Evolutionary conservation across 1,140 invertebrate genomes (phyloP), one percentile per base, ranked within the genome.

Genomic region (Zophobas atratus): DNA sequence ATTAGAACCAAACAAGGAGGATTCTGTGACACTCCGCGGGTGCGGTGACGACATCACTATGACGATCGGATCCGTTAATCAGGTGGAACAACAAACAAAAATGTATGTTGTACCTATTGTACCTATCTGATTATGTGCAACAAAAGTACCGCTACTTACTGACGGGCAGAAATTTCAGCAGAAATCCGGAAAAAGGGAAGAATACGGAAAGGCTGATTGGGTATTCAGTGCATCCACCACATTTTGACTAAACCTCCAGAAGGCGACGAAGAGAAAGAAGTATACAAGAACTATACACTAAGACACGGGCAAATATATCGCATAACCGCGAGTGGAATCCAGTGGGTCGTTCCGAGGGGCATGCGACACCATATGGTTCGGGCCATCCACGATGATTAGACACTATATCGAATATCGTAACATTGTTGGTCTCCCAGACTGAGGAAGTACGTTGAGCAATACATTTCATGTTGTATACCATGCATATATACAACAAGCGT

Each of bases 351-450:
- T 8, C 86, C 85, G 0, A 73, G 73, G 77, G 82, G 81, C 4
- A 77, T 82, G 4, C 70, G 84, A 6, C 82, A 79, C 49, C 80
- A 85, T 32, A 76, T 86, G n/a, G 70, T 85, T 34, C 75, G 82
- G 57, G 70, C 73, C 53, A 82, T 81, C 57, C 85, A 87, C 72
- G 85, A 86, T 43, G 81, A 84, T 43, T 70, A 84, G 76, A 86
- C 82, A 0, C 46, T 85, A 4, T 6, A 81, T 35, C 79, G 81
- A 3, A 72, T 86, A 4, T 75, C 63, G 4, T 70, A 82, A 48
- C 51, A 74, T 1, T 85, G 82, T 48, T 87, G 83, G 85, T 87
- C 86, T 38, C 81, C 81, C 0, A 81, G 76, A 1, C 83, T 86
- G 84, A 73, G 78, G 1, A 67, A 75, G 8, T 84, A 84, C 57